These are phyloP conservation scores for Calypte anna DNA, from an alignment of 2,113 vertebrate genomes.

Conservation along the genomic window DNA sequence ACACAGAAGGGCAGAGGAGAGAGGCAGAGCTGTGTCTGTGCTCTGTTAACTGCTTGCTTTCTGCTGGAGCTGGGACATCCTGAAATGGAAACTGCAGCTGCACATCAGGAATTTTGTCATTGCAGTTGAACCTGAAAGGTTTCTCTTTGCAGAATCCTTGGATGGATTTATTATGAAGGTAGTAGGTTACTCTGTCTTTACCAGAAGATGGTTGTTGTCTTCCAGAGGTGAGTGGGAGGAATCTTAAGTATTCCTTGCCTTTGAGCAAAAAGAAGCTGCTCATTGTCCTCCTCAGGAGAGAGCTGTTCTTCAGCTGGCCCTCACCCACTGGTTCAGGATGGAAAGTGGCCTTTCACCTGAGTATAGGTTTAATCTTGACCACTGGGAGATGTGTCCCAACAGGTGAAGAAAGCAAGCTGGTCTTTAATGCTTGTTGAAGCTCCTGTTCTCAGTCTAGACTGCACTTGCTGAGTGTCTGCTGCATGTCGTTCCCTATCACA, in stretches of 20 bases:
- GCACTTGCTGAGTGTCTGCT: rapidly evolving
- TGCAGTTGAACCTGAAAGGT: neutral
- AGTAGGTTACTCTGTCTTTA: neutral
- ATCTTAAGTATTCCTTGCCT: neutral
- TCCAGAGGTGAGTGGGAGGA: neutral
- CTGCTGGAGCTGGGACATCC: neutral
- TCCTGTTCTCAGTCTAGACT: neutral
- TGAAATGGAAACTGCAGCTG: neutral
- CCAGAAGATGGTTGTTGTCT: neutral
- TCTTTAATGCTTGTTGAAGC: neutral
- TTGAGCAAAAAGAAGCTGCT: neutral
- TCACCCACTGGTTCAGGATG: neutral
- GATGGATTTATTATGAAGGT: neutral
- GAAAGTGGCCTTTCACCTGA: neutral
- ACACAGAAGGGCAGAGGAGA: neutral
- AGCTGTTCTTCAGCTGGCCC: neutral
- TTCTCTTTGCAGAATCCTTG: neutral
- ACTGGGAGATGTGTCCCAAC: neutral
- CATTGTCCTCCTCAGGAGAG: neutral
- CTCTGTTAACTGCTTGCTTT: neutral
- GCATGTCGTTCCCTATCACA: neutral
- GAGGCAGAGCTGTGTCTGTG: neutral
- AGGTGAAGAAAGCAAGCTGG: neutral
- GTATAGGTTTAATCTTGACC: neutral
- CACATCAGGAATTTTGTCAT: rapidly evolving